Percentiles rank a stretch among this genome's conserved stretches.
These are phyloP conservation scores for Potamarius usumacintae DNA, from an alignment of 2,113 vertebrate genomes.

Conservation along the genomic window DNA sequence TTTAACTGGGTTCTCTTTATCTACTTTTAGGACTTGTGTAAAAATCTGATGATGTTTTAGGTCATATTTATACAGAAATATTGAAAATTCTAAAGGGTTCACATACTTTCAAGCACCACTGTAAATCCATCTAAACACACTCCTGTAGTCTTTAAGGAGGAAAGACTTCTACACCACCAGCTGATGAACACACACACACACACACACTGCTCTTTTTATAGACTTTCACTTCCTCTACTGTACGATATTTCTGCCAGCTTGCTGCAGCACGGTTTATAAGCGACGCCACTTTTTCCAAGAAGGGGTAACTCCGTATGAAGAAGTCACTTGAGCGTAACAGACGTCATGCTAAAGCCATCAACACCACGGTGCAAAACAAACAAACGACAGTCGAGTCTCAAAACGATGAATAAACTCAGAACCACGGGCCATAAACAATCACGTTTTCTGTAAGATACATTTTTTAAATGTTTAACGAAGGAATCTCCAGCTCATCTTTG, in stretches of 20 bases:
- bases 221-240: neutral
- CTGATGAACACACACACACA: neutral
- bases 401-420: neutral
- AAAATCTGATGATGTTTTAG: too few species aligned
- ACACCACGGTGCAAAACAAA: neutral
- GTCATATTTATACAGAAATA: too few species aligned
- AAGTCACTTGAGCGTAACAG: neutral
- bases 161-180: neutral
- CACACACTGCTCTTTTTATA: neutral
- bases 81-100: too few species aligned
- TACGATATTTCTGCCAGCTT: neutral
- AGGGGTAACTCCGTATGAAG: neutral
- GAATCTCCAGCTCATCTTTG: neutral
- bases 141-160: neutral
- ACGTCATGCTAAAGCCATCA: neutral
- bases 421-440: neutral
- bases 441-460: neutral
- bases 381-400: neutral
- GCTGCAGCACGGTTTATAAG: neutral
- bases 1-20: too few species aligned
- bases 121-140: neutral
- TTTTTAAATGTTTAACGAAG: too few species aligned
- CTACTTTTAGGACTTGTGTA: too few species aligned
- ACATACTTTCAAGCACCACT: too few species aligned
- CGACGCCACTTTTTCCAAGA: neutral